Evolutionary conservation across 2,797 vertebrate genomes (phyloP).

Genomic region (Molossus alvarezi): DNA sequence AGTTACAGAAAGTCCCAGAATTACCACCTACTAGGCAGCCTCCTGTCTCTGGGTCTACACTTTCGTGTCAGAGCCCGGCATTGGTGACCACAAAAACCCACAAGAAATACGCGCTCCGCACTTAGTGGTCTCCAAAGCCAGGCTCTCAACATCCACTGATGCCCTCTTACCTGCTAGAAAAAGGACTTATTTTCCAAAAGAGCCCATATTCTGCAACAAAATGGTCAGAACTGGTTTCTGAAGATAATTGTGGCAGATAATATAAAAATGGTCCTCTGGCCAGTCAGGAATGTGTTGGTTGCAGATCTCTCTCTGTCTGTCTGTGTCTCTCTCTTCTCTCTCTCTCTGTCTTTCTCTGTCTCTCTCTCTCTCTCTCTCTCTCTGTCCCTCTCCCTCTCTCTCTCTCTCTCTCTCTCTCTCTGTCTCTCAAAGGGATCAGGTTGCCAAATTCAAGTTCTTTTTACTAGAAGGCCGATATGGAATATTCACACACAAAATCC

Average conservation of each 20-base stretch:
- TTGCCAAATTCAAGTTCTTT: background rate
- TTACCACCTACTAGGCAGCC: background rate
- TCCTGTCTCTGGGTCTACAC: background rate
- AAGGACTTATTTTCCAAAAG: background rate
- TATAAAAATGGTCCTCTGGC: background rate
- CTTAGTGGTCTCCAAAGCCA: background rate
- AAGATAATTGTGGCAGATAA: background rate
- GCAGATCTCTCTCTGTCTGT: background rate
- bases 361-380: background rate
- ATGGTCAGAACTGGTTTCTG: background rate
- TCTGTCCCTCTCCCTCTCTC: background rate
- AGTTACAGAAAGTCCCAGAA: background rate
- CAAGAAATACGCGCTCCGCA: background rate
- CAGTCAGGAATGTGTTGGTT: background rate
- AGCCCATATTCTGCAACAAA: background rate
- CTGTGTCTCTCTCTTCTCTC: background rate
- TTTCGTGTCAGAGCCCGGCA: background rate
- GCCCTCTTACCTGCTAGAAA: background rate
- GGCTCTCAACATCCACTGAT: background rate
- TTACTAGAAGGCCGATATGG: background rate
- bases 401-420: background rate
- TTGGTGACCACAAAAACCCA: background rate
- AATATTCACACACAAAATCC: background rate
- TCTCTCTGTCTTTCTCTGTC: background rate
- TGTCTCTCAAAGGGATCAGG: background rate